Evolutionary conservation across 2,888 invertebrate species (phyloP).

Genomic region (Adelognathus sp.): DNA sequence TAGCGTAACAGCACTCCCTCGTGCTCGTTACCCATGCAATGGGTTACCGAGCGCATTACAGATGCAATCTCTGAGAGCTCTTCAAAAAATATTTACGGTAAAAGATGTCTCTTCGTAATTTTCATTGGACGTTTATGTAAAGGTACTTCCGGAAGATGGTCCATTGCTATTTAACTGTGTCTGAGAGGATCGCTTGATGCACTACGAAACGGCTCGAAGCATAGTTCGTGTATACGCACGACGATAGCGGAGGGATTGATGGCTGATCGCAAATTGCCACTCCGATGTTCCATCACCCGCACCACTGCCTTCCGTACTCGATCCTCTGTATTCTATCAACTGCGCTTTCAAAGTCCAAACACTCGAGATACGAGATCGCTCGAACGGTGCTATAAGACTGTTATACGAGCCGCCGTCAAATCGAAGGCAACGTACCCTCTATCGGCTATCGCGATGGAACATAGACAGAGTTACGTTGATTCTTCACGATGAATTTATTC

Average conservation of each 20-base stretch:
- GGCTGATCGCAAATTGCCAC: slow-evolving; percentile 33
- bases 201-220: not conserved
- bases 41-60: no score
- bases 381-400: slow-evolving; percentile 21
- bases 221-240: not conserved
- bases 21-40: slow-evolving; percentile 7
- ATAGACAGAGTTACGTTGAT: not conserved
- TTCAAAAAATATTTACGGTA: no score
- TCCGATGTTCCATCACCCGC: slow-evolving; percentile 37
- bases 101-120: not conserved
- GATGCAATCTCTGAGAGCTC: no score
- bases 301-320: slow-evolving; percentile 4
- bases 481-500: not conserved
- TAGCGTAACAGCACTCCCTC: not conserved
- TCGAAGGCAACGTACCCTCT: not conserved
- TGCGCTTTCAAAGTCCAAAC: slow-evolving; percentile 43
- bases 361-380: slow-evolving; percentile 19
- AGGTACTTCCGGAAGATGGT: no score
- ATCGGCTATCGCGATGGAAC: not conserved
- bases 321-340: slow-evolving; percentile 46
- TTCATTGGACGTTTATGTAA: no score
- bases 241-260: slow-evolving; percentile 26
- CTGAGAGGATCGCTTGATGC: not conserved
- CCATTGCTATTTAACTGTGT: not conserved
- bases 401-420: not conserved